Evolutionary conservation across 2,113 vertebrate genomes (phyloP), one percentile per base, ranked within the genome.

Genomic region (Gambusia affinis): DNA sequence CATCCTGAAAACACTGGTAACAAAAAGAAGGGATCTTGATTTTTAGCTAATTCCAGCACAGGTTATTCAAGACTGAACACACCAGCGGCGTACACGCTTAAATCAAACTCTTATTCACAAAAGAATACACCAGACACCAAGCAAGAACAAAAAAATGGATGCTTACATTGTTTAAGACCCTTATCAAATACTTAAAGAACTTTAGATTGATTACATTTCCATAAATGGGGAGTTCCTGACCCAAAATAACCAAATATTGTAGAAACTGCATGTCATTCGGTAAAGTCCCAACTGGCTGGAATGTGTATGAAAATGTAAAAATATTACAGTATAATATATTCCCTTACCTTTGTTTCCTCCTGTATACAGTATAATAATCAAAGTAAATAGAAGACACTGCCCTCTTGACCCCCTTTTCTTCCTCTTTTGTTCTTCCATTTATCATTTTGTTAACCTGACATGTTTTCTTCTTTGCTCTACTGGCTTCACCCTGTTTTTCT

Each of bases 391-490:
- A 68, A 47, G 60, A 70, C 54, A 8, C 28, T 74, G 77, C 67
- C 71, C 70, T 62, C 67, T 51, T 81, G 44, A 65, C 60, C 84
- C 37, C 35, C 24, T 44, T 33, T 60, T 62, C 60, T 64, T 68
- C 31, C 6, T 67, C 12, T 61, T 42, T 66, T 76, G 71, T 84
- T 60, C 11, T 60, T 74, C 63, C 24, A 33, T 33, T 81, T 82
- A 44, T 75, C 44, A 47, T 47, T 63, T 64, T 70, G 60, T 44
- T 63, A 76, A 72, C 61, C 64, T 76, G 60, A 12, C 12, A 4
- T 11, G 11, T 11, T 28, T 61, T 61, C n/a, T 28, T 28, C 60
- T 19, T 19, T 17, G 17, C 44, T 47, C 4, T 47, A 6, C 44
- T 6, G 44, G 5, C 17, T 47, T 47, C 17, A 47, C 5, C 15